Base-by-base conservation (phyloP, 1,140 invertebrate species). In the Pseudomyrmex dendroicus region DNA sequence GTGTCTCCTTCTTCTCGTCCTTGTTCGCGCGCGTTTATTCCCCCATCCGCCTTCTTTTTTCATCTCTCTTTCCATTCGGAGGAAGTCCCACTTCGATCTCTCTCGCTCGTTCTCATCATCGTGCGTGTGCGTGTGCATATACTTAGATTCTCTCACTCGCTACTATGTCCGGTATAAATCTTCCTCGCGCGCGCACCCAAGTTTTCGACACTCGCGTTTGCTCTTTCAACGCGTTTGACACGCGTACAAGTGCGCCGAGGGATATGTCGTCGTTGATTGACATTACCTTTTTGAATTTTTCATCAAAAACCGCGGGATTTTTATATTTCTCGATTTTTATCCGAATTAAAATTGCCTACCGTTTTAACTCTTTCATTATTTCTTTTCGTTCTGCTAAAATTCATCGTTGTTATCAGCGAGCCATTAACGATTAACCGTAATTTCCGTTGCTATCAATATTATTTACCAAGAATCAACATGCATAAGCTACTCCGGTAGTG, bases 161-260 rank as follows among this genome's bases (percentile, higher is more conserved):
- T 82, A 57, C 62, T 35, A 7, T 44, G 66, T 82, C 73, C 62
- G 76, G 57, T 80, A 87, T 90, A 82, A 89, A 88, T 89, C 86
- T 90, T 74, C 76, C 70, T 87, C 76, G 73, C 88, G 80, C 64
- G 64, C 80, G 80, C 66, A 68, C 61, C 62, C 87, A 44, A 56
- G 67, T 52, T 77, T 83, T 85, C 72, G 78, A 54, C 70, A 63
- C 62, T 73, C 50, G 76, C 76, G 66, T 72, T 80, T 59, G 61
- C 44, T 22, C 66, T 72, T 59, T 80, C 76, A 72, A 61, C 76
- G 66, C 66, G 63, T 66, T 66, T 48, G 17, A n/a, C 5, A 7
- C 63, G 66, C 22, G 1, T 5, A 68, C 35, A 52, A 46, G 25
- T 70, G 76, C 66, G 35, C 54, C 46, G 54, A 80, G 54, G 57